Conservation (phyloP, 1,140 invertebrate species). For the Orius insidiosus region DNA sequence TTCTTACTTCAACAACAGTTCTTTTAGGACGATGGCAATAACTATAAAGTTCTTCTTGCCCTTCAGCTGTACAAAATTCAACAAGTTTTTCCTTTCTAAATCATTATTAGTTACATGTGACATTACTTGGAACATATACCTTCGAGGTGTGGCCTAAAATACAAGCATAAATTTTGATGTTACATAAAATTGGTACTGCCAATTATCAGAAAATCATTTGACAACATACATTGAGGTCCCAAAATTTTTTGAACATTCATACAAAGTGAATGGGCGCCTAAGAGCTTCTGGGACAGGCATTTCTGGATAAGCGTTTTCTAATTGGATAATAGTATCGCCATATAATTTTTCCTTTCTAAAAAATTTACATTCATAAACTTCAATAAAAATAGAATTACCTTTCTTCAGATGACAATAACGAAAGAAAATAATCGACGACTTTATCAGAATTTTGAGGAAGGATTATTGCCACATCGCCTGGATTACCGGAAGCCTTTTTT, state of each 20-base stretch:
- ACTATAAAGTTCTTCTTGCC: constrained; percentile 74
- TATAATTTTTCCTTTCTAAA: too few relatives aligned
- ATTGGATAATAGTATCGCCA: constrained; percentile 30
- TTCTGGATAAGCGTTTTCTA: constrained; percentile 39
- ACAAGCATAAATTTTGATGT: too few relatives aligned
- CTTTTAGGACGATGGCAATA: constrained; percentile 79
- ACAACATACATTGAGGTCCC: constrained; percentile 43
- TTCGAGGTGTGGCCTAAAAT: constrained; percentile 53
- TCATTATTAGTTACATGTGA: constrained; percentile 62
- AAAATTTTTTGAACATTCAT: constrained; percentile 53
- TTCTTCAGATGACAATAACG: too few relatives aligned
- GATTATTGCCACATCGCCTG: constrained; percentile 78
- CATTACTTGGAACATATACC: constrained; percentile 73
- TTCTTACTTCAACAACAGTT: constrained; percentile 65
- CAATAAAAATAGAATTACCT: too few relatives aligned
- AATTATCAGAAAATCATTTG: neutral
- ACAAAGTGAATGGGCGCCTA: constrained; percentile 35
- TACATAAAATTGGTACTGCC: neutral
- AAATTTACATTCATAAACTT: neutral
- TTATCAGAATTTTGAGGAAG: constrained; percentile 61
- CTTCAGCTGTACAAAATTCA: constrained; percentile 68
- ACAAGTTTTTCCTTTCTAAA: constrained; percentile 74
- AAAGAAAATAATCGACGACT: constrained; percentile 53
- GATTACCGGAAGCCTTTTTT: constrained; percentile 38
- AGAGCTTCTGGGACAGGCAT: constrained; percentile 41